Conservation (phyloP, 2,888 invertebrate genomes). For the Tenthredo distinguenda region DNA sequence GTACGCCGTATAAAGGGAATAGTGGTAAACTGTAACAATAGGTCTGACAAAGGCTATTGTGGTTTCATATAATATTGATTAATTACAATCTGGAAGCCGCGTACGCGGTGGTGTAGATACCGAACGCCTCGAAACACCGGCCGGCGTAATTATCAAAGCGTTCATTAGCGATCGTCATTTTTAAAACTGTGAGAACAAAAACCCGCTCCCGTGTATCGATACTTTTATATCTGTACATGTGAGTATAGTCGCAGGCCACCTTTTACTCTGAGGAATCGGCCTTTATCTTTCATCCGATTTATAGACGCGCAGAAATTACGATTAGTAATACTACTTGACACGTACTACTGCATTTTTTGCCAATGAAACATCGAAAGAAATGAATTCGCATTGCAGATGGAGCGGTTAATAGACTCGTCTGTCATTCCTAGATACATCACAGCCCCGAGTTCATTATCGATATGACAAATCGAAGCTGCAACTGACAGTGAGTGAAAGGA, state of each 20-base stretch:
- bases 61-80: conserved; percentile 75
- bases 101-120: not conserved
- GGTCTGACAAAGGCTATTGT: conserved; percentile 69
- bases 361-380: not conserved
- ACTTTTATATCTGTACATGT: not conserved
- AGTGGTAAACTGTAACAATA: conserved; percentile 72
- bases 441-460: not conserved
- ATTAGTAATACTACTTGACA: not conserved
- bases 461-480: not conserved
- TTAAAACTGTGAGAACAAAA: conserved; percentile 50
- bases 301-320: not conserved
- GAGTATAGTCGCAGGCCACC: not conserved
- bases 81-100: conserved; percentile 68
- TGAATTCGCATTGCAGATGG: not conserved
- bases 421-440: not conserved
- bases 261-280: not conserved
- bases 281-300: not conserved
- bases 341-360: not conserved
- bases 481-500: not conserved
- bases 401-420: not conserved
- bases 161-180: conserved; percentile 57
- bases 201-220: conserved; percentile 20
- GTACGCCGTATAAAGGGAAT: conserved; percentile 56
- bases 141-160: conserved; percentile 65
- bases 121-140: conserved; percentile 14